Conservation (phyloP, 2,888 invertebrate genomes). For the Clusia tigrina region DNA sequence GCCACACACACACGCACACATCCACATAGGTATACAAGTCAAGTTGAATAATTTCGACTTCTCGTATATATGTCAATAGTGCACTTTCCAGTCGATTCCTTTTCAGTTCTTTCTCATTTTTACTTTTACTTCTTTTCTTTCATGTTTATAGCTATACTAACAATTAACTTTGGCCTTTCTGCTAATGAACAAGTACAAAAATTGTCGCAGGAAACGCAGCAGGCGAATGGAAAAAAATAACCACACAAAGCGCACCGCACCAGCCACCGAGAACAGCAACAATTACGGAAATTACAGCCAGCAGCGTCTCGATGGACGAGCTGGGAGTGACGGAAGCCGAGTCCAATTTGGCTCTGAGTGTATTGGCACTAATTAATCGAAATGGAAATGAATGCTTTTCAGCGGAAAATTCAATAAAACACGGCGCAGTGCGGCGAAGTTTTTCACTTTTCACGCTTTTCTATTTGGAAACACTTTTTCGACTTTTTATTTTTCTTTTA, state of each 20-base stretch:
- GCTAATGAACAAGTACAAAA: not conserved
- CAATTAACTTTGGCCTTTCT: conserved; percentile 36
- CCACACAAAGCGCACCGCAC: not conserved
- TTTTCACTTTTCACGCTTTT: not conserved
- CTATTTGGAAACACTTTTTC: not conserved
- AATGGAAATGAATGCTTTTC: not conserved
- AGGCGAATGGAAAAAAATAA: not conserved
- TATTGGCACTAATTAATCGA: not conserved
- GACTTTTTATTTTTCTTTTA: not conserved
- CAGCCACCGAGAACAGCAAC: not conserved
- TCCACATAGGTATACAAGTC: conserved; percentile 2
- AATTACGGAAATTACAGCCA: not conserved
- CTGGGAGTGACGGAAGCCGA: not conserved
- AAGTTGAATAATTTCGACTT: conserved; percentile 19
- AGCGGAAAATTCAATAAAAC: not conserved
- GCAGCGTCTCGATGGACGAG: not conserved
- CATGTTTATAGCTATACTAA: conserved; percentile 26
- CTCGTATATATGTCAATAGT: conserved; percentile 62
- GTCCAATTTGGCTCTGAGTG: not conserved
- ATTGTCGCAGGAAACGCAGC: not conserved
- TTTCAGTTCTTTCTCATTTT: conserved; percentile 7
- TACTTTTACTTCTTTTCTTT: conserved; percentile 28
- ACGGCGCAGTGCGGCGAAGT: not conserved
- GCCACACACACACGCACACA: not conserved
- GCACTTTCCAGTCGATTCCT: conserved; percentile 54